These are phyloP conservation scores for Phlogophora meticulosa DNA, from an alignment of 2,888 invertebrate genomes.

Conservation along the genomic window DNA sequence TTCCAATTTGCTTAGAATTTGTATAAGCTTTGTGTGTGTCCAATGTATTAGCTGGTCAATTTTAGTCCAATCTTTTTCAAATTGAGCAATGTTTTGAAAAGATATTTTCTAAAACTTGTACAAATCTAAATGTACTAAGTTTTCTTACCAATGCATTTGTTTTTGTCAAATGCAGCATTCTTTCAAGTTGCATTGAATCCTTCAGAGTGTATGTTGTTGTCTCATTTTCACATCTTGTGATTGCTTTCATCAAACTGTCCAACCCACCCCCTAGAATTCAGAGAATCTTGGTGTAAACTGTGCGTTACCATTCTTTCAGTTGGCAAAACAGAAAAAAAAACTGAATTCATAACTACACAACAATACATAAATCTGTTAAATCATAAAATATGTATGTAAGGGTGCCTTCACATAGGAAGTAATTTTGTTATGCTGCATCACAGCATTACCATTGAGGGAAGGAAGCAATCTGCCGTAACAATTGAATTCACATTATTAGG, in stretches of 20 bases:
- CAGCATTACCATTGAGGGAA: background rate
- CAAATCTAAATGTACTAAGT: slow-evolving; percentile 22
- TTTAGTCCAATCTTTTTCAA: slow-evolving; percentile 23
- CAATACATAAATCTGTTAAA: background rate
- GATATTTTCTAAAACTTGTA: slow-evolving; percentile 41
- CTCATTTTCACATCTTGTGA: background rate
- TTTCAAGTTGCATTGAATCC: background rate
- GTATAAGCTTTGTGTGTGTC: slow-evolving; percentile 18
- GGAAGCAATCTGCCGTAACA: background rate
- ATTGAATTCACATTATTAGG: slow-evolving; percentile 22
- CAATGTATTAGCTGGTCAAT: background rate
- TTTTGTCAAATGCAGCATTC: slow-evolving; percentile 26
- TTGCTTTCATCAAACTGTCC: slow-evolving; percentile 9
- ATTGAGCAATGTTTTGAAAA: slow-evolving; percentile 35
- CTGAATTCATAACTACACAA: background rate
- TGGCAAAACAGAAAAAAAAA: background rate
- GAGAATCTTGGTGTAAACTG: slow-evolving; percentile 30
- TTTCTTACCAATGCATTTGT: slow-evolving; percentile 51
- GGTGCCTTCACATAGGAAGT: background rate
- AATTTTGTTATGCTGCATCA: background rate
- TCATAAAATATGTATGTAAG: background rate
- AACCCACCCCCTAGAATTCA: slow-evolving; percentile 48
- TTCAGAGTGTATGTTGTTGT: background rate
- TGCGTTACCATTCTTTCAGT: background rate
- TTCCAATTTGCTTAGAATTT: too few species aligned